A percentile compares a stretch with the other conserved stretches of the same genome.
phyloP scores from a whole-genome alignment of 2,888 invertebrate species.

The Pammene fasciana region DNA sequence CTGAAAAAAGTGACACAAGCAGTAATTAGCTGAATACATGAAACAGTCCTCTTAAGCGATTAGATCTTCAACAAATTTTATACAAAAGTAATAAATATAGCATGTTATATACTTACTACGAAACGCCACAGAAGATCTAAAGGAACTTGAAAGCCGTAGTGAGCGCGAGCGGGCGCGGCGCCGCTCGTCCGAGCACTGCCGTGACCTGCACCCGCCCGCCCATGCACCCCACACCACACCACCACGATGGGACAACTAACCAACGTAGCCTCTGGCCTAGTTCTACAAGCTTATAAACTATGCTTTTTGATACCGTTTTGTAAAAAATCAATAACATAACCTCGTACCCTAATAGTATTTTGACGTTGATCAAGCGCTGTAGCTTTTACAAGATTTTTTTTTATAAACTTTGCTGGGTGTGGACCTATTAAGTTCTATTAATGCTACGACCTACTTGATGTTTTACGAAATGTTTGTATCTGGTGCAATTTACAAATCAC shows the following conservation, averaged over 20 bases:
- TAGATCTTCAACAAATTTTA: background rate
- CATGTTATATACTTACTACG: background rate
- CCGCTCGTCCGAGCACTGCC: constrained; percentile 9
- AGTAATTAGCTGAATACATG: too few species aligned
- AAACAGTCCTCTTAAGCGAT: background rate
- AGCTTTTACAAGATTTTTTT: too few species aligned
- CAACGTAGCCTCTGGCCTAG: background rate
- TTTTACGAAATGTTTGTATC: constrained; percentile 10
- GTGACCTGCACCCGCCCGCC: background rate
- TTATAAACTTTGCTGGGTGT: too few species aligned
- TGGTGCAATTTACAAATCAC: constrained; percentile 18
- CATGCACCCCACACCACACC: background rate
- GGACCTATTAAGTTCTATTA: too few species aligned
- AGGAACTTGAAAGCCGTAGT: background rate
- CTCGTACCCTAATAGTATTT: too few species aligned
- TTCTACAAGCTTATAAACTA: constrained; percentile 11
- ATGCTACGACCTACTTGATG: too few species aligned
- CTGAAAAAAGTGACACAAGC: too few species aligned
- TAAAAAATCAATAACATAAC: too few species aligned
- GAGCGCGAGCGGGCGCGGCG: constrained; percentile 21
- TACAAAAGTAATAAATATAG: background rate
- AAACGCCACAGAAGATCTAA: background rate
- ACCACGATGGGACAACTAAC: background rate
- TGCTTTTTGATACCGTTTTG: background rate
- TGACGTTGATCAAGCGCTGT: too few species aligned